Evolutionary conservation across 2,888 invertebrate species (phyloP).

Genomic region (Pyrocoelia pectoralis): DNA sequence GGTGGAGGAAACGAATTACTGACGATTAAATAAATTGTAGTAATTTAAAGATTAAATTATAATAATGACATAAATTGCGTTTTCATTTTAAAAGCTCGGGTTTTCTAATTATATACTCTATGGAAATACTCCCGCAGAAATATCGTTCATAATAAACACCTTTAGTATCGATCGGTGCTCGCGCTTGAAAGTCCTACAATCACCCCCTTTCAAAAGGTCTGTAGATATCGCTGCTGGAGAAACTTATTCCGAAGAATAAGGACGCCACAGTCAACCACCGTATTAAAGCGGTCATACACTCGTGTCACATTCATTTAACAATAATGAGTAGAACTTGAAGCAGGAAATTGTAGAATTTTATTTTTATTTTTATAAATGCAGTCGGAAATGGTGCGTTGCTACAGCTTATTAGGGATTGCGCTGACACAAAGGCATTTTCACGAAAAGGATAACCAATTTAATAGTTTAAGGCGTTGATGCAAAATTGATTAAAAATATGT

Average conservation of each 20-base stretch:
- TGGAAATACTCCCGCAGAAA: conserved; percentile 15
- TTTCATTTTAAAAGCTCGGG: conserved; percentile 11
- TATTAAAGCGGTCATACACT: conserved; percentile 17
- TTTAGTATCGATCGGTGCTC: conserved; percentile 22
- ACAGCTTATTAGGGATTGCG: background rate
- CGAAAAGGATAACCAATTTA: background rate
- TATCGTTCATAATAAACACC: conserved; percentile 31
- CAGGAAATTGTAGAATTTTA: background rate
- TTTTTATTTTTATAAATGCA: background rate
- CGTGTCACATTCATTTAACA: background rate
- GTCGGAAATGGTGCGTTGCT: background rate
- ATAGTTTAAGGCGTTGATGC: too few relatives aligned
- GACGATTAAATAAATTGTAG: too few relatives aligned
- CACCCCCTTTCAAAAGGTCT: conserved; percentile 13
- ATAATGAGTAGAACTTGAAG: background rate
- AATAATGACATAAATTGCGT: background rate
- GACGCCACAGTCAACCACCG: conserved; percentile 27
- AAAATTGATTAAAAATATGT: too few relatives aligned
- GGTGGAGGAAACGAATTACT: too few relatives aligned
- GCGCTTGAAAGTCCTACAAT: background rate
- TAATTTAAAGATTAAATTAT: too few relatives aligned
- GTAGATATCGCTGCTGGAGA: background rate
- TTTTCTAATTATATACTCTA: conserved; percentile 25
- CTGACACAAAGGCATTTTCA: background rate
- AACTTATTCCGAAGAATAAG: conserved; percentile 8